These are phyloP conservation scores for Aldrovandia affinis DNA, from an alignment of 2,797 vertebrate species.

Conservation along the genomic window DNA sequence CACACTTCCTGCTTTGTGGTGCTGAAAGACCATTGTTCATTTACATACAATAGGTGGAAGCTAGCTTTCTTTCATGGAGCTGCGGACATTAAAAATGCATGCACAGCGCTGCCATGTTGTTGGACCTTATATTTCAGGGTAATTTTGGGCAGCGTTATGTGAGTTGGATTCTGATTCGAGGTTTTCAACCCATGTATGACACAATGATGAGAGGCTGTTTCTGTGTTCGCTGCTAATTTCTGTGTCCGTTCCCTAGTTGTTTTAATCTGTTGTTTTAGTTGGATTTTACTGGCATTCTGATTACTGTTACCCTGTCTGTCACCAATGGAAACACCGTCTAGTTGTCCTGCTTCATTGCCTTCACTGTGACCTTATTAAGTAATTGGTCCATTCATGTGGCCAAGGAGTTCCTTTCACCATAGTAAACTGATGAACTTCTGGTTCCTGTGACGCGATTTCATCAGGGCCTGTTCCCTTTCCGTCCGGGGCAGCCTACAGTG, in stretches of 20 bases:
- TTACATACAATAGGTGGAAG: no score
- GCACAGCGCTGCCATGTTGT: no score
- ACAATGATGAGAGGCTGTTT: background rate
- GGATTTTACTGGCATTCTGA: background rate
- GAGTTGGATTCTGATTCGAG: no score
- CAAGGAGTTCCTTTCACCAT: background rate
- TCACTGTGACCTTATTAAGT: background rate
- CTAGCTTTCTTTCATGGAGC: no score
- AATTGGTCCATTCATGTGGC: background rate
- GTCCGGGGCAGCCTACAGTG: background rate
- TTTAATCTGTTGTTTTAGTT: background rate
- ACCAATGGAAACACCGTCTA: background rate
- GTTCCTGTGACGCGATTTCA: background rate
- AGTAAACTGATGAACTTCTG: background rate
- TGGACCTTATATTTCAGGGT: no score
- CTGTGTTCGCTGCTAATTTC: background rate
- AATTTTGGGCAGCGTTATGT: no score
- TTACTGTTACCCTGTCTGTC: background rate
- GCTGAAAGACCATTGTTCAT: no score
- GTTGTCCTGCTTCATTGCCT: background rate
- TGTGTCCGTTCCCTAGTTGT: background rate
- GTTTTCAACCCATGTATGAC: background rate
- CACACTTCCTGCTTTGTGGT: no score
- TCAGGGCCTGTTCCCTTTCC: background rate
- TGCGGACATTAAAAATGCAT: no score